Percentiles rank a stretch among this genome's conserved stretches.
These are phyloP conservation scores for Eumerus sabulonum DNA, from an alignment of 2,888 invertebrate species.

Conservation along the genomic window DNA sequence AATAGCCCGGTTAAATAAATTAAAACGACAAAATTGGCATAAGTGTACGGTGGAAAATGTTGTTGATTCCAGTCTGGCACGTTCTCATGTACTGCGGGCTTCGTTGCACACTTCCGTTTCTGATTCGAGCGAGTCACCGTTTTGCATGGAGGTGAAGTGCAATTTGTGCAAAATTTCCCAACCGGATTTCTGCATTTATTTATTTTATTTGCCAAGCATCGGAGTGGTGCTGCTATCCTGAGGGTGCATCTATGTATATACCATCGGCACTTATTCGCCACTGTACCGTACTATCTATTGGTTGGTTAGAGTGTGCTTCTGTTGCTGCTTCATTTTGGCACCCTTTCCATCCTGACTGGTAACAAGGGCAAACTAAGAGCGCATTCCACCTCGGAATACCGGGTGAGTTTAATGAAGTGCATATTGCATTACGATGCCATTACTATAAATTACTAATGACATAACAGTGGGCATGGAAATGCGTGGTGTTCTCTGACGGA, in stretches of 20 bases:
- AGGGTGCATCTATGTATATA: constrained; percentile 16
- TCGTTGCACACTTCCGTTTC: constrained; percentile 58
- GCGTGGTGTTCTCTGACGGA: constrained; percentile 33
- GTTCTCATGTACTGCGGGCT: constrained; percentile 40
- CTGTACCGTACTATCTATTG: too few species aligned
- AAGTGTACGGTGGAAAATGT: constrained; percentile 55
- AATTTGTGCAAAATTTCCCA: constrained; percentile 63
- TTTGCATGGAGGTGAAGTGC: constrained; percentile 6
- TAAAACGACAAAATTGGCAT: constrained; percentile 68
- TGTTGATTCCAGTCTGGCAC: constrained; percentile 40
- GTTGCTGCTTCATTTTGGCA: constrained; percentile 48
- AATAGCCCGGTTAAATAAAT: constrained; percentile 60
- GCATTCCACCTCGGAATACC: constrained; percentile 13
- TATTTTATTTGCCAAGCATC: constrained; percentile 49
- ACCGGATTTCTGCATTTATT: constrained; percentile 67
- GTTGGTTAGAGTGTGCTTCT: constrained; percentile 1
- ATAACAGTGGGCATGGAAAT: constrained; percentile 52
- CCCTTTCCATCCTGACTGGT: constrained; percentile 7
- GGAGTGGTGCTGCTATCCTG: background rate
- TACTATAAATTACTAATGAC: constrained; percentile 69
- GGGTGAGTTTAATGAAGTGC: constrained; percentile 67
- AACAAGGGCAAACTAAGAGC: too few species aligned
- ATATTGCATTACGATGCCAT: constrained; percentile 69
- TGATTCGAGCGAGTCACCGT: background rate
- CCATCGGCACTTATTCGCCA: too few species aligned